These are phyloP conservation scores for Okamejei kenojei DNA, from an alignment of 2,797 vertebrate species.

Conservation along the genomic window DNA sequence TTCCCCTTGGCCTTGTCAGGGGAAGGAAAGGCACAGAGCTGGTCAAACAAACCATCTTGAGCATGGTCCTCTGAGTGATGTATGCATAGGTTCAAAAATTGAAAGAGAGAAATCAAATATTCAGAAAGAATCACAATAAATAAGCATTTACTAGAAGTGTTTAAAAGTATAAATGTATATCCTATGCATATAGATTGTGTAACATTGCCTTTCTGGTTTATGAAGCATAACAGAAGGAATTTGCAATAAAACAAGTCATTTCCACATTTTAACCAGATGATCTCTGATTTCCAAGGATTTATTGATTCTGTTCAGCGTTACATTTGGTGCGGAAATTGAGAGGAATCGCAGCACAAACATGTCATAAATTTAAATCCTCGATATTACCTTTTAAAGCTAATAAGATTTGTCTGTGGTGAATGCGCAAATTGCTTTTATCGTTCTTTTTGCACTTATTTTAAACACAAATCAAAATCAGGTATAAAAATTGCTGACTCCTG, in stretches of 20 bases:
- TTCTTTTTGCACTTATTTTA: not conserved
- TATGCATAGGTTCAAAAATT: not conserved
- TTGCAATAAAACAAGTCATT: not conserved
- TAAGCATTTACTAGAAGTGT: not conserved
- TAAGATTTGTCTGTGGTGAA: not conserved
- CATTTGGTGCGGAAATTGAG: not conserved
- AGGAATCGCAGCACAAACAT: not conserved
- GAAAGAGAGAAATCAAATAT: not conserved
- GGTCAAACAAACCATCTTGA: not conserved
- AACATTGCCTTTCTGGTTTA: not conserved
- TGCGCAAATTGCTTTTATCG: not conserved
- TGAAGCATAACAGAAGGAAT: not conserved
- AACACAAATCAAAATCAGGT: not conserved
- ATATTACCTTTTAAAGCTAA: constrained; percentile 24
- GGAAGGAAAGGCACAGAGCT: too few relatives aligned
- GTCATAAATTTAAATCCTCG: not conserved
- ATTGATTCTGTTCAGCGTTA: not conserved
- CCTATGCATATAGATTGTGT: not conserved
- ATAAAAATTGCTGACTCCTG: constrained; percentile 21
- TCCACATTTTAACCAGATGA: constrained; percentile 24
- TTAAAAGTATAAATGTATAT: not conserved
- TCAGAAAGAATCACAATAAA: not conserved
- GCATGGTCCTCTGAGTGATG: too few relatives aligned
- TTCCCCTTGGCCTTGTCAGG: too few relatives aligned
- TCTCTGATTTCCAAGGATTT: not conserved